Evolutionary conservation across 2,888 invertebrate genomes (phyloP).

Genomic region (Drosophila paracracens): DNA sequence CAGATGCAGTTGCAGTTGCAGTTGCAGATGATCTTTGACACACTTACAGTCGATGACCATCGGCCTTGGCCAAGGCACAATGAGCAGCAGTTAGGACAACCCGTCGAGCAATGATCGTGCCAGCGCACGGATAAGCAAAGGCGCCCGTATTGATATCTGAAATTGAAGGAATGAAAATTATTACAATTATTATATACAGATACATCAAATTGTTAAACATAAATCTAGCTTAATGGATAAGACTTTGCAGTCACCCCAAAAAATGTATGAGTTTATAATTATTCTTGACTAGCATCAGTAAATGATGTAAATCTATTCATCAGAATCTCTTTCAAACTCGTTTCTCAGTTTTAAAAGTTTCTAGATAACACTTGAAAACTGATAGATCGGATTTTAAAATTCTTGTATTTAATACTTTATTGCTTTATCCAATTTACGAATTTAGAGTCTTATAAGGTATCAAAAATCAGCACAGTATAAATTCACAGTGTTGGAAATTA

Average conservation of each 20-base stretch:
- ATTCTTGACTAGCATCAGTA: background rate
- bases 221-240: background rate
- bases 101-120: constrained; percentile 89
- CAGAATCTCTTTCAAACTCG: too few relatives aligned
- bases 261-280: background rate
- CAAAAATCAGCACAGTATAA: background rate
- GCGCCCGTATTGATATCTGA: constrained; percentile 89
- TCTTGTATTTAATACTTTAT: background rate
- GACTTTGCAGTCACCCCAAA: background rate
- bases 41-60: constrained; percentile 91
- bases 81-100: constrained; percentile 91
- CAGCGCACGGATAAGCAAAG: constrained; percentile 91
- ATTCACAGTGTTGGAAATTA: too few relatives aligned
- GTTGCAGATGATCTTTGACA: constrained; percentile 3
- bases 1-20: constrained; percentile 1
- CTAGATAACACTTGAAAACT: background rate
- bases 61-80: constrained; percentile 91
- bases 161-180: background rate
- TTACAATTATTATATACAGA: background rate
- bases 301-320: background rate
- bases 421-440: background rate
- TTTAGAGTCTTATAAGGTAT: background rate
- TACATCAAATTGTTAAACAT: background rate
- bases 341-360: too few relatives aligned
- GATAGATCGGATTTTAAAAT: background rate